Percentiles rank a stretch among this genome's conserved stretches.
phyloP scores from a whole-genome alignment of 2,113 vertebrate species.

The Varanus salvator region DNA sequence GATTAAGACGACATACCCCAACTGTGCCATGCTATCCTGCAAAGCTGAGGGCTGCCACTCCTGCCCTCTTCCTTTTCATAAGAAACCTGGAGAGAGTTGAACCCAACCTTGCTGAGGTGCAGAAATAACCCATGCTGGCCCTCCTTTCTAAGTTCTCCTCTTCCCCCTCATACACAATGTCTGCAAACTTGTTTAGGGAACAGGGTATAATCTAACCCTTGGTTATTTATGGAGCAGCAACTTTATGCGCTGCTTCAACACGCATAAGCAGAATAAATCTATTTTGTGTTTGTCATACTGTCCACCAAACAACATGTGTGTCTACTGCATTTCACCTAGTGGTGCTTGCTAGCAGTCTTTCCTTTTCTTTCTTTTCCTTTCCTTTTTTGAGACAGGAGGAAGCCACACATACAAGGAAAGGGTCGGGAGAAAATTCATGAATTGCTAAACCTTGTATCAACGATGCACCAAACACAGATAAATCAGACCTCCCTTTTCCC shows the following conservation, averaged over 20 bases:
- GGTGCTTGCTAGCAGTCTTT: not conserved
- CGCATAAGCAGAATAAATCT: not conserved
- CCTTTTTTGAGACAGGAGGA: not conserved
- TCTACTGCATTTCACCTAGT: not conserved
- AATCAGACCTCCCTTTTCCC: conserved; percentile 25
- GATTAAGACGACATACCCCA: not conserved
- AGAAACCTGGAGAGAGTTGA: not conserved
- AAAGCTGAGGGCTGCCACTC: not conserved
- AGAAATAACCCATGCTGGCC: not conserved
- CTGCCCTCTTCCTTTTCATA: not conserved
- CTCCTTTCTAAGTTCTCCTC: not conserved
- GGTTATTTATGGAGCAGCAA: not conserved
- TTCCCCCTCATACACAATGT: not conserved
- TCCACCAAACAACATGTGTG: not conserved
- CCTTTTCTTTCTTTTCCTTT: not conserved
- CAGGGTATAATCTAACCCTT: not conserved
- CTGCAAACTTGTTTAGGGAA: not conserved
- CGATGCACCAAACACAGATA: conserved; percentile 10
- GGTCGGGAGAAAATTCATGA: not conserved
- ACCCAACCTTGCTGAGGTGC: not conserved
- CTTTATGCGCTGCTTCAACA: not conserved
- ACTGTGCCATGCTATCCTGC: not conserved
- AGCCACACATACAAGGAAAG: not conserved
- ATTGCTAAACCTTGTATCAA: conserved; percentile 13
- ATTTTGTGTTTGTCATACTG: not conserved